A percentile compares a stretch with the other conserved stretches of the same genome.
phyloP scores from a whole-genome alignment of 1,140 invertebrate genomes.

The Penaeus vannamei region DNA sequence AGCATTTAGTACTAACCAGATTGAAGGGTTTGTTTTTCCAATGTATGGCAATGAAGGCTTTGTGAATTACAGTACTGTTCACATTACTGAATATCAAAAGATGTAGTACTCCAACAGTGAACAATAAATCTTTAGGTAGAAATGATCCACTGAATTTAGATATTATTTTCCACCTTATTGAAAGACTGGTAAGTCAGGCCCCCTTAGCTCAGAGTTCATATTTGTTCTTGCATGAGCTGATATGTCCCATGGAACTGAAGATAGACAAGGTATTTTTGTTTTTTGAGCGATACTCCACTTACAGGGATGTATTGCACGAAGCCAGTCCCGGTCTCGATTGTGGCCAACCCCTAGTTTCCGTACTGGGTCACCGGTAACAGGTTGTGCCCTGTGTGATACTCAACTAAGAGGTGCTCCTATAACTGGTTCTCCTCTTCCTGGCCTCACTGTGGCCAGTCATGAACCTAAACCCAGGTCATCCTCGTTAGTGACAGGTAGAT shows the following conservation, averaged over 20 bases:
- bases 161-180: not conserved
- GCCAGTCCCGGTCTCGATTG: constrained; percentile 50
- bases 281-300: constrained; percentile 49
- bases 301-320: constrained; percentile 56
- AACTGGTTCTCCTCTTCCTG: constrained; percentile 34
- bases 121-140: not conserved
- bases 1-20: too few species aligned
- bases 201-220: too few species aligned
- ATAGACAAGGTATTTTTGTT: not conserved
- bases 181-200: not conserved
- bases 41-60: too few species aligned
- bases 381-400: constrained; percentile 47
- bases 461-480: constrained; percentile 51
- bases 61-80: too few species aligned
- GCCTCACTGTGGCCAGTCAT: constrained; percentile 40
- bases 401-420: too few species aligned
- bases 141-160: not conserved
- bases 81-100: not conserved
- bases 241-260: too few species aligned
- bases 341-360: constrained; percentile 50
- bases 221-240: too few species aligned
- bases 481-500: constrained; percentile 56
- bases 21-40: too few species aligned
- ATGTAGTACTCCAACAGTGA: not conserved
- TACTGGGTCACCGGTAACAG: constrained; percentile 50